Evolutionary conservation across 2,113 vertebrate species (phyloP).

Genomic region (Clarias magur): DNA sequence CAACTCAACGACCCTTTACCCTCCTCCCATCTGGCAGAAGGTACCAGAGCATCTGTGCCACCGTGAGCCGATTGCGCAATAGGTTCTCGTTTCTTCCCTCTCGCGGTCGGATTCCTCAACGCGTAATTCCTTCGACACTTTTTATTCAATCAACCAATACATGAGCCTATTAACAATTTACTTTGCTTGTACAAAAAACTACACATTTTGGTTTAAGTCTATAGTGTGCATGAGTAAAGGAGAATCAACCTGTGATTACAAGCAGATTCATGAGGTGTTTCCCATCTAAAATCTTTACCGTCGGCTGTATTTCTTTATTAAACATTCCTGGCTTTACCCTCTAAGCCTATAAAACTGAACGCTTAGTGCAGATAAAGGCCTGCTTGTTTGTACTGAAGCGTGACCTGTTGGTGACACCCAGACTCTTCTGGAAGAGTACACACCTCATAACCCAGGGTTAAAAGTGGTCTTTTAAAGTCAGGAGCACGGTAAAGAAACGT

Average conservation of each 20-base stretch:
- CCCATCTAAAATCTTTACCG: background rate
- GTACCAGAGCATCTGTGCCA: no score
- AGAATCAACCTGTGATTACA: background rate
- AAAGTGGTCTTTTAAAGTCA: background rate
- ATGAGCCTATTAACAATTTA: background rate
- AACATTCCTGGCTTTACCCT: background rate
- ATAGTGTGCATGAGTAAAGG: background rate
- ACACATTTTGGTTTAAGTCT: background rate
- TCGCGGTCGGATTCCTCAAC: no score
- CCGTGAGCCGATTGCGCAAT: no score
- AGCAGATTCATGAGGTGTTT: background rate
- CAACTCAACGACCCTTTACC: no score
- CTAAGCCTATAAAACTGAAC: background rate
- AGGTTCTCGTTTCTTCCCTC: no score
- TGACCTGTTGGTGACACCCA: background rate
- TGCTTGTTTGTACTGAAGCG: background rate
- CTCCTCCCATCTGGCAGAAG: no score
- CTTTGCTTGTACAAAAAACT: background rate
- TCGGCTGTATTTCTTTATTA: background rate
- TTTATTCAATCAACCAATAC: no score
- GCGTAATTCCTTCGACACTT: no score
- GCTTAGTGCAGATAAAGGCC: background rate
- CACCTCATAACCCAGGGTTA: background rate
- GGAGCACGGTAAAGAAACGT: slow-evolving; percentile 13
- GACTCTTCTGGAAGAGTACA: background rate